These are phyloP conservation scores for Oncorhynchus clarkii DNA, from an alignment of 2,113 vertebrate species.

Conservation along the genomic window DNA sequence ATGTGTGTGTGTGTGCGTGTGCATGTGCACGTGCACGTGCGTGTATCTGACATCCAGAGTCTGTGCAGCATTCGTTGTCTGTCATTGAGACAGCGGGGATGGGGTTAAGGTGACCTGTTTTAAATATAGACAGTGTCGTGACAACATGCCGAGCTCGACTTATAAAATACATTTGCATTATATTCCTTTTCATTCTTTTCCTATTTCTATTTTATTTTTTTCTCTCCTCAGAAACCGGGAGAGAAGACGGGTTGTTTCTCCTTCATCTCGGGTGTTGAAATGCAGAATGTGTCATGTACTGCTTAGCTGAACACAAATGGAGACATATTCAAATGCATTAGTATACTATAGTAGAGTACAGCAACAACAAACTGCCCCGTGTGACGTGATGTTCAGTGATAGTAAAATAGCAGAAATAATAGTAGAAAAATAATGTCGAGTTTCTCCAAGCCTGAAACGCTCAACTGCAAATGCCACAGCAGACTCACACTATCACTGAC, in stretches of 20 bases:
- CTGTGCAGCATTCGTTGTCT: constrained; percentile 65
- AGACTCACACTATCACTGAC: no score
- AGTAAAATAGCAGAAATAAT: not conserved
- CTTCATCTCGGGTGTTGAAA: constrained; percentile 56
- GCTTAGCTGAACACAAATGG: constrained; percentile 39
- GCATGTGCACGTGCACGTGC: not conserved
- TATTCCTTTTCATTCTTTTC: constrained; percentile 55
- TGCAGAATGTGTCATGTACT: constrained; percentile 61
- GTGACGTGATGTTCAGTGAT: not conserved
- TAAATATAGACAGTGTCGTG: constrained; percentile 80
- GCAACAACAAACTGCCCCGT: no score
- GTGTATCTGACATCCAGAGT: constrained; percentile 34
- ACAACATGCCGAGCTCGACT: constrained; percentile 73
- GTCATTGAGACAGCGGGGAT: constrained; percentile 70
- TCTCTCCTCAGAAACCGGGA: constrained; percentile 41
- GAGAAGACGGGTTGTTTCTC: constrained; percentile 46
- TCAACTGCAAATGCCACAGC: no score
- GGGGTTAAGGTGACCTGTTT: constrained; percentile 78
- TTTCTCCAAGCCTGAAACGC: no score
- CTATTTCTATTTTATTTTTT: not conserved
- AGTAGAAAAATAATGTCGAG: no score
- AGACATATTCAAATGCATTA: constrained; percentile 9
- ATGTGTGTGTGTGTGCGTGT: constrained; percentile 46
- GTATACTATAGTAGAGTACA: no score
- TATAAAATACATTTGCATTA: constrained; percentile 75